These are phyloP conservation scores for Chlorospingus semifuscus DNA, from an alignment of 2,797 vertebrate species.

Conservation along the genomic window DNA sequence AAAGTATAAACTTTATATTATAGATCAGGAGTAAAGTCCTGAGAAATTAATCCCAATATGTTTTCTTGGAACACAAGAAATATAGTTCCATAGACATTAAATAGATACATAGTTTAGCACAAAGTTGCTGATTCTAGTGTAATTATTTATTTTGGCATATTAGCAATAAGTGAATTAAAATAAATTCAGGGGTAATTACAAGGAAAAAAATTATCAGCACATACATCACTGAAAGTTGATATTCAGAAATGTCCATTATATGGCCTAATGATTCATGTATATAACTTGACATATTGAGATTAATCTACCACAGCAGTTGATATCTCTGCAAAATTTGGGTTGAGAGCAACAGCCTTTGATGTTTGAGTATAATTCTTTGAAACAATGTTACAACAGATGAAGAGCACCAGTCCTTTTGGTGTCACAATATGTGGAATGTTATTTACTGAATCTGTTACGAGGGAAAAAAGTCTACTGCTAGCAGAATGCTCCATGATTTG, in stretches of 20 bases:
- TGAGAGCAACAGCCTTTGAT: background rate
- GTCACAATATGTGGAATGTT: background rate
- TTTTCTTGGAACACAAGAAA: slow-evolving; percentile 24
- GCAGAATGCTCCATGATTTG: background rate
- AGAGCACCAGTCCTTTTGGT: background rate
- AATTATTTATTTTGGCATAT: slow-evolving; percentile 44
- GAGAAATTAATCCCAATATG: background rate
- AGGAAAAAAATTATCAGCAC: background rate
- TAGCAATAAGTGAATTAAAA: slow-evolving; percentile 3
- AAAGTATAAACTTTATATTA: background rate
- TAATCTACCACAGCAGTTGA: slow-evolving; percentile 28
- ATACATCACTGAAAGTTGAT: background rate
- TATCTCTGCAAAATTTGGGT: slow-evolving; percentile 4
- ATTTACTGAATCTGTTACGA: background rate
- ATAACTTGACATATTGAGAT: slow-evolving; percentile 5
- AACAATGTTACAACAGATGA: slow-evolving; percentile 1
- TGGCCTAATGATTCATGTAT: background rate
- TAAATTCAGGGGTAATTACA: slow-evolving; percentile 5
- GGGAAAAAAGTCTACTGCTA: background rate
- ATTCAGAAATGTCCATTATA: slow-evolving; percentile 4
- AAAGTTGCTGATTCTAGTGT: slow-evolving; percentile 10
- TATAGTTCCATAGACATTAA: background rate
- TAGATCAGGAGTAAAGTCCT: background rate
- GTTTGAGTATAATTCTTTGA: slow-evolving; percentile 4
- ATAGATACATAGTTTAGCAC: slow-evolving; percentile 31